Conservation (phyloP, 2,797 vertebrate genomes). For the Alosa sapidissima region DNA sequence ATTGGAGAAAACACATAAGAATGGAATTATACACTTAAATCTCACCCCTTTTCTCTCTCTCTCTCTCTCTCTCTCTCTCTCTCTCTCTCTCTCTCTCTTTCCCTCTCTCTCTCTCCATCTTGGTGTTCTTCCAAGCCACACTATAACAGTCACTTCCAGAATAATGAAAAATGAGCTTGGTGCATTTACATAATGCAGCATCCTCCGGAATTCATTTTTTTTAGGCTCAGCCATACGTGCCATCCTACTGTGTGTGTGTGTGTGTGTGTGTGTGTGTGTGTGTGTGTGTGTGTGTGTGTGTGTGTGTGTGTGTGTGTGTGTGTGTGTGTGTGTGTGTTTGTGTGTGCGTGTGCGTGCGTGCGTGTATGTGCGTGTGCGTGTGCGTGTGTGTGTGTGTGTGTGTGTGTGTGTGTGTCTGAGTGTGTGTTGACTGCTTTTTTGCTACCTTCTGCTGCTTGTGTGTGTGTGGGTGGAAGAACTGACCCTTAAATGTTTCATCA, state of each 20-base stretch:
- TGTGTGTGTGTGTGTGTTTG: conserved; percentile 23
- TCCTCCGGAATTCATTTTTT: conserved; percentile 66
- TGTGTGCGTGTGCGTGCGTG: conserved; percentile 27
- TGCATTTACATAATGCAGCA: conserved; percentile 71
- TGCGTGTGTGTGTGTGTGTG: not conserved
- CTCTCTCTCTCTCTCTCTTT: conserved; percentile 55
- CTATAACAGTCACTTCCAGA: conserved; percentile 69
- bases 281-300: not conserved
- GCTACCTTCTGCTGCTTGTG: not conserved
- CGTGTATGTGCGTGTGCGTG: conserved; percentile 17
- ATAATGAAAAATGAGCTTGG: conserved; percentile 64
- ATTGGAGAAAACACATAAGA: not conserved
- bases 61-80: too few species aligned
- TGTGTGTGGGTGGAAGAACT: conserved; percentile 55
- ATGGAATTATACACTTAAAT: conserved; percentile 35
- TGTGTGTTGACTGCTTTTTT: conserved; percentile 52
- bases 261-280: conserved; percentile 17
- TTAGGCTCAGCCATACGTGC: conserved; percentile 41
- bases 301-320: conserved; percentile 40
- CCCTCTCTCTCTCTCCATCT: conserved; percentile 52
- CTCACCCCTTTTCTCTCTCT: not conserved
- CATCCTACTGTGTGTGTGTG: conserved; percentile 23
- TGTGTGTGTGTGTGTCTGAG: conserved; percentile 40
- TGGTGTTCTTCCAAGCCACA: conserved; percentile 65
- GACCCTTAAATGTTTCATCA: conserved; percentile 15